Conservation (phyloP, 2,797 vertebrate species). For the Acipenser ruthenus region DNA sequence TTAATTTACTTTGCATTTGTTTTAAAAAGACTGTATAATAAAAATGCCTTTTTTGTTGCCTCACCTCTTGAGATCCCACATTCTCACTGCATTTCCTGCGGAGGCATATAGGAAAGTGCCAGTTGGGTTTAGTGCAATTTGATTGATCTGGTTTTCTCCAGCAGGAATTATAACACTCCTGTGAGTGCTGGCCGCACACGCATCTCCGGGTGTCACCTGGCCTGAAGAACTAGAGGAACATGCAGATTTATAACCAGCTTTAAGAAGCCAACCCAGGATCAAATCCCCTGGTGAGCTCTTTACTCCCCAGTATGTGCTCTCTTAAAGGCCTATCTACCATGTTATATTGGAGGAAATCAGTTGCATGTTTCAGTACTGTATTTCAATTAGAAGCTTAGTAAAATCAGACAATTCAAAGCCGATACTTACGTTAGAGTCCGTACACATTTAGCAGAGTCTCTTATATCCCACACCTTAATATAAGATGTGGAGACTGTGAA, state of each 20-base stretch:
- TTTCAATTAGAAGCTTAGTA: no score
- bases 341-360: no score
- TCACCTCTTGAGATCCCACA: slow-evolving; percentile 97
- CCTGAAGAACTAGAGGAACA: slow-evolving; percentile 74
- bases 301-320: no score
- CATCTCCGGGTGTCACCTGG: slow-evolving; percentile 78
- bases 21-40: background rate
- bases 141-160: slow-evolving; percentile 93
- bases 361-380: no score
- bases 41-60: slow-evolving; percentile 2
- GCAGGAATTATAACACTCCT: slow-evolving; percentile 79
- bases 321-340: no score
- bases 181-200: slow-evolving; percentile 65
- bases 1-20: background rate
- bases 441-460: slow-evolving; percentile 90
- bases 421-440: slow-evolving; percentile 80
- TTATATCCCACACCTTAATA: slow-evolving; percentile 96
- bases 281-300: no score
- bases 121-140: slow-evolving; percentile 80
- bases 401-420: background rate
- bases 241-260: no score
- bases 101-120: slow-evolving; percentile 89
- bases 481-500: slow-evolving; percentile 88
- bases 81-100: slow-evolving; percentile 85
- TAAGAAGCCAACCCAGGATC: no score